phyloP scores from a whole-genome alignment of 2,888 invertebrate species.

The Drosophila histrio region DNA sequence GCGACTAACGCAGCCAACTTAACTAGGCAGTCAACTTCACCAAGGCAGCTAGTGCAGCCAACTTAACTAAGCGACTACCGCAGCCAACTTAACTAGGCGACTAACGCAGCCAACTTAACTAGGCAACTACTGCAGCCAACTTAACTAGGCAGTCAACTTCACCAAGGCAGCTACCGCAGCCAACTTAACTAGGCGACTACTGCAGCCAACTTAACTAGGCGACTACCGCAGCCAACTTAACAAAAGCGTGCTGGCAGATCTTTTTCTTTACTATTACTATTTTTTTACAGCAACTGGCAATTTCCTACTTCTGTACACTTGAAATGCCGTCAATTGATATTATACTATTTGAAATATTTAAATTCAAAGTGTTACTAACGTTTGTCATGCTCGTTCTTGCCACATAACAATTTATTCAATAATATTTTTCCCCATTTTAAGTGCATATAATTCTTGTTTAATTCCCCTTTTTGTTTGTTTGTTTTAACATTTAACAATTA shows the following conservation, averaged over 20 bases:
- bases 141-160: neutral
- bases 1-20: conserved; percentile 10
- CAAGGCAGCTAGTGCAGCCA: neutral
- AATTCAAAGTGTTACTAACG: conserved; percentile 10
- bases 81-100: conserved; percentile 10
- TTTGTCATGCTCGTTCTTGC: conserved; percentile 2
- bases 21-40: neutral
- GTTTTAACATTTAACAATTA: conserved; percentile 40
- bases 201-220: conserved; percentile 9
- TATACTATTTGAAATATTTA: neutral
- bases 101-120: neutral
- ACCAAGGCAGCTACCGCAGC: neutral
- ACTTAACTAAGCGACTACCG: neutral
- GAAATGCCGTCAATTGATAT: conserved; percentile 25
- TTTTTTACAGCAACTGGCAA: neutral
- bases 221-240: neutral
- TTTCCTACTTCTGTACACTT: conserved; percentile 30
- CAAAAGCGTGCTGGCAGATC: conserved; percentile 1
- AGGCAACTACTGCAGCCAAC: conserved; percentile 6
- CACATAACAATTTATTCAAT: neutral
- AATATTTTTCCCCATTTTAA: conserved; percentile 5
- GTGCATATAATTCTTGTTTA: conserved; percentile 22
- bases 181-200: neutral
- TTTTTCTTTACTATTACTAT: neutral
- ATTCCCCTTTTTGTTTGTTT: conserved; percentile 25